phyloP scores from a whole-genome alignment of 2,113 vertebrate species.

The Anarrhichthys ocellatus region DNA sequence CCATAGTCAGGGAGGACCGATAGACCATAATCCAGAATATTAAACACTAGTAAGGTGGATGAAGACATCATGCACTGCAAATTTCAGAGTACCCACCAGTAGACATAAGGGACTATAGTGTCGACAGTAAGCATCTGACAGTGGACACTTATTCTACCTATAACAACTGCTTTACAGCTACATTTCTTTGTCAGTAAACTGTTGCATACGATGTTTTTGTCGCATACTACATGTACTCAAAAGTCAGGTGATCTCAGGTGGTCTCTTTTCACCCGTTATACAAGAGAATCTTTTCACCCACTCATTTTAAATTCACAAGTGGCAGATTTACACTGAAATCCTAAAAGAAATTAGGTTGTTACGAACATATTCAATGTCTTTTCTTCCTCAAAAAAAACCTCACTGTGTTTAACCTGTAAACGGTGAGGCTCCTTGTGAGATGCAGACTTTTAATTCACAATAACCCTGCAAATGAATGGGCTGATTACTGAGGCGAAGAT shows the following conservation, averaged over 20 bases:
- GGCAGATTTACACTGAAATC: conserved; percentile 3
- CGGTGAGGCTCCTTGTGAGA: conserved; percentile 57
- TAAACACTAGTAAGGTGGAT: neutral
- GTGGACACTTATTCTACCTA: neutral
- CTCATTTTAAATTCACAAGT: conserved; percentile 7
- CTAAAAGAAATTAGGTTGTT: neutral
- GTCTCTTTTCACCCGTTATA: neutral
- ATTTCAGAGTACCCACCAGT: too few species aligned
- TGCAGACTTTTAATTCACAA: conserved; percentile 79
- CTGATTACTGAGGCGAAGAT: conserved; percentile 78
- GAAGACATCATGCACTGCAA: neutral
- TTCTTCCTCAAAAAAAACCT: conserved; percentile 6
- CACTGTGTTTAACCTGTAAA: conserved; percentile 66
- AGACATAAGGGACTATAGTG: neutral
- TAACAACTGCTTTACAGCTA: neutral
- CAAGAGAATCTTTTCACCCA: neutral
- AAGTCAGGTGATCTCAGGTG: neutral
- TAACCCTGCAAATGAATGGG: conserved; percentile 82
- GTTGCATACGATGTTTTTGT: neutral
- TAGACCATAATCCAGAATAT: neutral
- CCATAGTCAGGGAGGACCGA: neutral
- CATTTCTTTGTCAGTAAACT: conserved; percentile 1
- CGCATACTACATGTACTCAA: neutral
- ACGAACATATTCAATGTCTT: conserved; percentile 1
- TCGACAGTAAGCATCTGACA: neutral